A percentile compares a stretch with the other conserved stretches of the same genome.
Evolutionary conservation across 2,113 vertebrate species (phyloP).

Genomic region (Felis catus): F.catus_Fca126_mat1.0 CM031411.1:108691001-108691500

Average conservation of each 20-base stretch:
- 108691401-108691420: not conserved
- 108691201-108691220: not conserved
- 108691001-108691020: not conserved
- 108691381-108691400: not conserved
- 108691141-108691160: not conserved
- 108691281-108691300: not conserved
- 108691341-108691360: not conserved
- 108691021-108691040: not conserved
- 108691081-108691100: not conserved
- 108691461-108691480: not conserved
- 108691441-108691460: not conserved
- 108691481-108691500: not conserved
- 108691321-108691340: not conserved
- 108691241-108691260: not conserved
- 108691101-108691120: slow-evolving; percentile 19
- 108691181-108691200: not conserved
- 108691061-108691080: not conserved
- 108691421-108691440: not conserved
- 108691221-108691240: not conserved
- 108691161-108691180: not conserved
- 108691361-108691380: not conserved
- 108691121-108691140: not conserved
- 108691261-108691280: not conserved
- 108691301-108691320: not conserved
- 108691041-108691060: not conserved